phyloP scores from a whole-genome alignment of 2,797 vertebrate species.

The Coracias cyanogaster region DNA sequence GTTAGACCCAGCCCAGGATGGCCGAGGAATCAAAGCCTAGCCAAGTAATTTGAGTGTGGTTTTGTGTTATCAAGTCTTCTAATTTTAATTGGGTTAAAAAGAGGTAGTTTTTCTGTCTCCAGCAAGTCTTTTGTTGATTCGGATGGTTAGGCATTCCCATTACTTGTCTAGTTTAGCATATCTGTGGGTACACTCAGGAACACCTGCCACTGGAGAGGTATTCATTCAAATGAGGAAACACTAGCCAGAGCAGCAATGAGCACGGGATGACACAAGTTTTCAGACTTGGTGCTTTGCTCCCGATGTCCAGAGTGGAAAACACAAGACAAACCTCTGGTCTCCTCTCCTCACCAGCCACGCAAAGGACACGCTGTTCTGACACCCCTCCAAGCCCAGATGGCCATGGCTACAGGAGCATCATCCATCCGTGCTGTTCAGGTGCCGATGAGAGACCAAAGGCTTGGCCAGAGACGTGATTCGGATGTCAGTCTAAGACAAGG shows the following conservation, averaged over 20 bases:
- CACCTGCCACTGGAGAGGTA: background rate
- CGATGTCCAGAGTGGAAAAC: background rate
- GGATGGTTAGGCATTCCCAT: background rate
- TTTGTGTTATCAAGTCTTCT: background rate
- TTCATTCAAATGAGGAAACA: background rate
- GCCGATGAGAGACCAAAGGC: background rate
- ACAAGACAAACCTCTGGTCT: accelerated
- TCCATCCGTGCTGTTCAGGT: accelerated
- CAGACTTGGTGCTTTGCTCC: background rate
- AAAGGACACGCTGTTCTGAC: accelerated
- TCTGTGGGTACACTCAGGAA: background rate
- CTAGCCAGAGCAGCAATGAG: background rate
- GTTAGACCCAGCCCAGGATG: background rate
- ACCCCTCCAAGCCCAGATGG: background rate
- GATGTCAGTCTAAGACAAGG: background rate
- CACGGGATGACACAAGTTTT: background rate
- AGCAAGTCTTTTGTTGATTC: background rate
- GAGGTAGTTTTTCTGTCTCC: background rate
- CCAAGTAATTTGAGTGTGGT: background rate
- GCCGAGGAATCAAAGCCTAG: accelerated
- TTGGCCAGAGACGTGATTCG: background rate
- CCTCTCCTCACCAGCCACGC: background rate
- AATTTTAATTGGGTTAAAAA: background rate
- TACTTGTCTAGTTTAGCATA: background rate
- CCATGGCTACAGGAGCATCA: accelerated